Evolutionary conservation across 2,888 invertebrate genomes (phyloP).

Genomic region (Chrysina gloriosa): DNA sequence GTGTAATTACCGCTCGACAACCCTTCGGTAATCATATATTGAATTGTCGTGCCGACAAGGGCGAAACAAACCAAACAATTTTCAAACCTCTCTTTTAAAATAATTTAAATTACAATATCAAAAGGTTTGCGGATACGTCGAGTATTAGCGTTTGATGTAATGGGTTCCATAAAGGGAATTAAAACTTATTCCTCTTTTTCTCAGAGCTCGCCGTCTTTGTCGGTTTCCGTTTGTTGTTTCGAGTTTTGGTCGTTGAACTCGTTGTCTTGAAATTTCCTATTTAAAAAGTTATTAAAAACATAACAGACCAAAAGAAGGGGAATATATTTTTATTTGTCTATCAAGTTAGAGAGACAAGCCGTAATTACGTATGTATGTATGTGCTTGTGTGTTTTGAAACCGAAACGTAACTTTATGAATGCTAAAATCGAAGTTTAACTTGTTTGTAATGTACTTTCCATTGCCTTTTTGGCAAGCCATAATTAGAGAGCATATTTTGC

Average conservation of each 20-base stretch:
- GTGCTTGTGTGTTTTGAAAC: not conserved
- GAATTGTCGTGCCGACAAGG: conserved; percentile 59
- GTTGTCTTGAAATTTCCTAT: conserved; percentile 7
- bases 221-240: conserved; percentile 10
- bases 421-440: not conserved
- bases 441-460: not conserved
- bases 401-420: not conserved
- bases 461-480: no score
- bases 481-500: no score
- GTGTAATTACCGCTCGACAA: conserved; percentile 57
- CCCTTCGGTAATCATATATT: conserved; percentile 62
- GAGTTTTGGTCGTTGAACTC: conserved; percentile 19
- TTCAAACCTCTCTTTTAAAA: conserved; percentile 46
- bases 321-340: conserved; percentile 1
- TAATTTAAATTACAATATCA: conserved; percentile 45
- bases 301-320: not conserved
- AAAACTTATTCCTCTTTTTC: conserved; percentile 22
- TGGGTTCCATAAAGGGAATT: conserved; percentile 33
- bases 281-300: conserved; percentile 24
- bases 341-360: not conserved
- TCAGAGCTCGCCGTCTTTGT: not conserved
- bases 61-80: conserved; percentile 58
- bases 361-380: not conserved
- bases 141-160: conserved; percentile 36
- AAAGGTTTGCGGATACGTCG: conserved; percentile 38